Percentiles rank a stretch among this genome's conserved stretches.
These are phyloP conservation scores for Solea solea DNA, from an alignment of 2,113 vertebrate genomes.

Conservation along the genomic window DNA sequence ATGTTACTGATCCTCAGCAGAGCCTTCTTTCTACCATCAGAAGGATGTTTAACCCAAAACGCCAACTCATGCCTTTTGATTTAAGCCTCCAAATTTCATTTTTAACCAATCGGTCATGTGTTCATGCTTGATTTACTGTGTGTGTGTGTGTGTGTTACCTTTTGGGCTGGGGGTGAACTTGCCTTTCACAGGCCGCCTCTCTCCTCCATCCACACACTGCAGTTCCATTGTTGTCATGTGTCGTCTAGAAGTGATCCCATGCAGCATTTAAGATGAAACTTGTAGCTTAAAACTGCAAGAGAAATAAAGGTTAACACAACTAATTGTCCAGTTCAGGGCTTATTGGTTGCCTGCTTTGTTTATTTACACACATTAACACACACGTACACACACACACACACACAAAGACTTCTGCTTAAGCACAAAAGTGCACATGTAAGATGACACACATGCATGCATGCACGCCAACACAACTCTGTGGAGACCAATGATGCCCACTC, in stretches of 20 bases:
- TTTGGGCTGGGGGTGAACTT: neutral
- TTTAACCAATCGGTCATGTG: neutral
- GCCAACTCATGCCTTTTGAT: conserved; percentile 43
- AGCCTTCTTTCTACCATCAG: conserved; percentile 32
- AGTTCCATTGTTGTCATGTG: neutral
- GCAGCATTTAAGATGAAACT: conserved; percentile 27
- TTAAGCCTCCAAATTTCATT: conserved; percentile 27
- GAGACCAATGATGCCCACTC: conserved; percentile 68
- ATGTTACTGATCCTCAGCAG: conserved; percentile 57
- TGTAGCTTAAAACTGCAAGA: neutral
- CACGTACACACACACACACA: conserved; percentile 41
- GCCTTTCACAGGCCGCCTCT: neutral
- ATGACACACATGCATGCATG: conserved; percentile 79
- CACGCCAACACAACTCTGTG: conserved; percentile 66
- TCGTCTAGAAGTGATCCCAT: conserved; percentile 11
- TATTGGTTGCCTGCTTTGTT: conserved; percentile 43
- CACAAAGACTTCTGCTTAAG: conserved; percentile 71
- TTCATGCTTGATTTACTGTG: neutral
- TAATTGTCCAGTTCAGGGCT: conserved; percentile 29
- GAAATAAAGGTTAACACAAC: neutral
- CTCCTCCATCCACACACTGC: neutral
- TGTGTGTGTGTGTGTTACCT: neutral
- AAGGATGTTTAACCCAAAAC: conserved; percentile 10
- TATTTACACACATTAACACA: conserved; percentile 34
- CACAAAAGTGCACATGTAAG: conserved; percentile 77